Percentiles rank a stretch among this genome's conserved stretches.
phyloP scores from a whole-genome alignment of 2,113 vertebrate genomes.

The Heterotilapia buettikoferi region DNA sequence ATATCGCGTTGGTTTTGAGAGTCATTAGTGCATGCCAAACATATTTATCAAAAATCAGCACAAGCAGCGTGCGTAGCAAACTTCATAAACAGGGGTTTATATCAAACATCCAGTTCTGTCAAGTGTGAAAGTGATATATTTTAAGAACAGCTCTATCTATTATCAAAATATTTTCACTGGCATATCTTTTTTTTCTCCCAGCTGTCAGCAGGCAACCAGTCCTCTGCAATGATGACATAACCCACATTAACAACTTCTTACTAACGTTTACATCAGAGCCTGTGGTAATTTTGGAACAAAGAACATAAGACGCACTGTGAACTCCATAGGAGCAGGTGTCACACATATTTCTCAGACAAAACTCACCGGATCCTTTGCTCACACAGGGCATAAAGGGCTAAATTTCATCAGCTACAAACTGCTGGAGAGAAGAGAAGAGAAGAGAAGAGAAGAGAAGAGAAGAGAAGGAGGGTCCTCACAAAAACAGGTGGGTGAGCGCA shows the following conservation, averaged over 20 bases:
- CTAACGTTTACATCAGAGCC: conserved; percentile 54
- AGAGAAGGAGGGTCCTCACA: background rate
- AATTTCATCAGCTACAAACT: conserved; percentile 40
- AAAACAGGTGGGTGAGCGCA: conserved; percentile 59
- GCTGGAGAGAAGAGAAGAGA: background rate
- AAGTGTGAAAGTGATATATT: conserved; percentile 26
- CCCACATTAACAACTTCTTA: conserved; percentile 38
- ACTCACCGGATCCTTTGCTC: background rate
- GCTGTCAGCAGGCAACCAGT: background rate
- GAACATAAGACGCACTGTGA: background rate
- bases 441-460: background rate
- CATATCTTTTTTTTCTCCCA: background rate
- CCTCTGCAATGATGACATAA: conserved; percentile 2
- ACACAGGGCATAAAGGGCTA: background rate
- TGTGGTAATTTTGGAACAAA: conserved; percentile 46
- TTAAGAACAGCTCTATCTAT: conserved; percentile 26
- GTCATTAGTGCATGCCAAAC: conserved; percentile 22
- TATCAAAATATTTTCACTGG: conserved; percentile 1
- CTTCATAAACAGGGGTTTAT: conserved; percentile 30
- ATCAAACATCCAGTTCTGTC: conserved; percentile 28
- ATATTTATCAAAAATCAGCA: conserved; percentile 48
- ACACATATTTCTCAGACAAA: conserved; percentile 11
- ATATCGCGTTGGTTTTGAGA: conserved; percentile 2
- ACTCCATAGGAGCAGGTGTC: conserved; percentile 20
- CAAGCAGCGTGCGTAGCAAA: background rate